Evolutionary conservation across 2,797 vertebrate genomes (phyloP), one percentile per base, ranked within the genome.

Genomic region (Rachycentron canadum): DNA sequence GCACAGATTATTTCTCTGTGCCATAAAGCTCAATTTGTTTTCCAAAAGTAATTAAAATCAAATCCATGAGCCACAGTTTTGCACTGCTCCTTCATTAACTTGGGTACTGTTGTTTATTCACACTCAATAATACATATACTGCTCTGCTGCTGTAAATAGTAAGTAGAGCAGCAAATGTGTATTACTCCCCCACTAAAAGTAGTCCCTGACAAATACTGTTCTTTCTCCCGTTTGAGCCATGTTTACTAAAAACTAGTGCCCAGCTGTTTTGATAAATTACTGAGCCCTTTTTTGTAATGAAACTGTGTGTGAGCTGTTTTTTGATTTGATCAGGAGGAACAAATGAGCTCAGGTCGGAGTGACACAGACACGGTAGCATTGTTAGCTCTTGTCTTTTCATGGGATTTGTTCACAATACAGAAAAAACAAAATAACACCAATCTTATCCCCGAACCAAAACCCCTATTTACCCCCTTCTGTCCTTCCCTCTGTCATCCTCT

Each of bases 391-490:
- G 56, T 57, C 10, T 66, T 53, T 60, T 32, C 26, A 12, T 30
- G 10, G 62, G 50, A 72, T 75, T 59, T 43, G n/a, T 64, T 45
- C 21, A 72, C 30, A 16, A 16, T 28, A 2, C 47, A 25, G 40
- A 13, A 25, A 55, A 32, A 32, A 49, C 17, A n/a, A 4, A 49
- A 23, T 26, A 53, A 57, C 49, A 38, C 43, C 62, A n/a, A 1
- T 26, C 30, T 53, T 3, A 43, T 73, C 65, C 36, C 55, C 2
- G 3, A 43, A 72, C 45, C 30, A 9, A 2, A 5, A 13, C 9
- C 56, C 34, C 21, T 61, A 26, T 41, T 7, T 50, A n/a, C 25
- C 57, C 55, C 55, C 58, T 40, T 69, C 49, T 69, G 11, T 76
- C 57, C 17, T 17, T 56, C 60, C n/a, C 63, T 77, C 73, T 70